Conservation (phyloP, 2,888 invertebrate species). For the Macrosiphum euphorbiae region DNA sequence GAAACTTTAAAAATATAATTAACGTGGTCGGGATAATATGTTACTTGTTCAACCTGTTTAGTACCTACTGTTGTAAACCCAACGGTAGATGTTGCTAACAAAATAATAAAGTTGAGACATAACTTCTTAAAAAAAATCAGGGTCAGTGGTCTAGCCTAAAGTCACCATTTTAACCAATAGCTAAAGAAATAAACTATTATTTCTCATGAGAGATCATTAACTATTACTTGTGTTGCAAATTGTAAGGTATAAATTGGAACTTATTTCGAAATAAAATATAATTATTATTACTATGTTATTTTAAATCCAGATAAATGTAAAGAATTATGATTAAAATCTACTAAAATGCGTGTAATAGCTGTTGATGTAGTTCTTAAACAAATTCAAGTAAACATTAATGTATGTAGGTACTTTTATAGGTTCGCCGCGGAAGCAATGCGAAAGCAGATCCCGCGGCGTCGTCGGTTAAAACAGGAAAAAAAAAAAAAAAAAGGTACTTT, state of each 20-base stretch:
- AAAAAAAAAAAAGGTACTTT: too few relatives aligned
- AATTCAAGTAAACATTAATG: neutral
- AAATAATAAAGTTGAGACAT: neutral
- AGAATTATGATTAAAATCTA: neutral
- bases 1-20: neutral
- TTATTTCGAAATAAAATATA: neutral
- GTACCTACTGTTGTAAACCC: neutral
- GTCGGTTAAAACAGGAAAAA: too few relatives aligned
- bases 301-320: neutral
- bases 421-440: too few relatives aligned
- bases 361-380: neutral
- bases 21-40: too few relatives aligned
- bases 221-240: neutral
- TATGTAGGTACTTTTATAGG: neutral
- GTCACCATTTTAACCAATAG: neutral
- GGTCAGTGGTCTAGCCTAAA: neutral
- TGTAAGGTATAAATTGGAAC: neutral
- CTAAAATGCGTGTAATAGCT: neutral
- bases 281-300: neutral
- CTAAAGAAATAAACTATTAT: neutral
- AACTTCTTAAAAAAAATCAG: neutral
- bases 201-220: neutral
- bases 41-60: neutral
- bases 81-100: neutral
- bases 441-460: too few relatives aligned